Percentiles rank a stretch among this genome's conserved stretches.
Conservation (phyloP, 1,140 invertebrate species). For the Drosophila pallidifrons region DNA sequence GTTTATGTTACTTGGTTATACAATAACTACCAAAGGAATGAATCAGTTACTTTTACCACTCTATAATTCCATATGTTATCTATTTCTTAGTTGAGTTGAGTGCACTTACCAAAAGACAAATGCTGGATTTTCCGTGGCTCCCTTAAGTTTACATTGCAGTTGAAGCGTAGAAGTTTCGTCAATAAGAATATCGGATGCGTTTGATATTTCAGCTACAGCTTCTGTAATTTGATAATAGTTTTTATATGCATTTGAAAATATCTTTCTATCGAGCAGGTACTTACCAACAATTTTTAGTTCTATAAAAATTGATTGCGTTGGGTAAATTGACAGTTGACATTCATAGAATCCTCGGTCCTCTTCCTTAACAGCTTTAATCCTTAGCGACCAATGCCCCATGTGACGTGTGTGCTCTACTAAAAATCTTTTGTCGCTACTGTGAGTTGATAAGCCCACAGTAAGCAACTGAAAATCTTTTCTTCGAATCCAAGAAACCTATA, state of each 20-base stretch:
- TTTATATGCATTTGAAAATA: not conserved
- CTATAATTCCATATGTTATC: not conserved
- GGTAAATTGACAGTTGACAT: constrained; percentile 93
- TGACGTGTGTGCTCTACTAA: constrained; percentile 93
- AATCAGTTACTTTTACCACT: no score
- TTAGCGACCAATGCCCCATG: constrained; percentile 90
- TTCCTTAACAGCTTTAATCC: constrained; percentile 89
- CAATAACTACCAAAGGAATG: no score
- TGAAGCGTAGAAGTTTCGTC: constrained; percentile 90
- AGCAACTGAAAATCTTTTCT: constrained; percentile 90
- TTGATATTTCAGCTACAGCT: constrained; percentile 90
- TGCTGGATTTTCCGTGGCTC: constrained; percentile 90
- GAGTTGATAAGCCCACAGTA: constrained; percentile 90
- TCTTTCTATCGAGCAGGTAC: constrained; percentile 63
- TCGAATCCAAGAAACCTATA: constrained; percentile 90
- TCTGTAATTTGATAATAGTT: constrained; percentile 85
- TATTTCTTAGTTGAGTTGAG: not conserved
- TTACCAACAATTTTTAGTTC: constrained; percentile 92
- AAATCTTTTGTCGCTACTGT: constrained; percentile 90
- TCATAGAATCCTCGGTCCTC: constrained; percentile 92
- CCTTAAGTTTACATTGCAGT: constrained; percentile 89
- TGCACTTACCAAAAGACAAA: constrained; percentile 90
- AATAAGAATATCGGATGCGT: constrained; percentile 91
- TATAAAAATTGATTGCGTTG: constrained; percentile 91
- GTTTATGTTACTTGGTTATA: no score